Evolutionary conservation across 1,140 invertebrate species (phyloP).

Genomic region (Globodera rostochiensis): DNA sequence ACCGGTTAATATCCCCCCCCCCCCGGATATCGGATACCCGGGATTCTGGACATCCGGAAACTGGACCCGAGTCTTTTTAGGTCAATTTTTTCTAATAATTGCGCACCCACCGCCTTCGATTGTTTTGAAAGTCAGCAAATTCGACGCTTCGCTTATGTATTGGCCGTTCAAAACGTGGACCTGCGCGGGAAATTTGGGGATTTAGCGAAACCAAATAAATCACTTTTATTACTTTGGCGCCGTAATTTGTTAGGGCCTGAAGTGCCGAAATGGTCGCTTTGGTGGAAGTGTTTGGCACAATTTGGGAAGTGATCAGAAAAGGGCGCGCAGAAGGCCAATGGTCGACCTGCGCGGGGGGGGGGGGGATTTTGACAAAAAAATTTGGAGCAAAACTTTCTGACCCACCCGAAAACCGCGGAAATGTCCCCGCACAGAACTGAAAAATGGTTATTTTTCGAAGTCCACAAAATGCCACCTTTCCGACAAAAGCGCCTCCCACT

Average conservation of each 20-base stretch:
- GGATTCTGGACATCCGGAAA: too few species aligned
- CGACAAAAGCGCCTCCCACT: constrained; percentile 48
- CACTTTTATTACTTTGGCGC: background rate
- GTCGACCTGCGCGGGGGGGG: constrained; percentile 34
- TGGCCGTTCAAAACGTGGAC: constrained; percentile 52
- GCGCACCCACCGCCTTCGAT: constrained; percentile 60
- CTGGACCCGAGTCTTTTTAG: too few species aligned
- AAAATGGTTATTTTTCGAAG: background rate
- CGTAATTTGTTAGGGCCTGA: constrained; percentile 53
- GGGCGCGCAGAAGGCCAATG: constrained; percentile 54
- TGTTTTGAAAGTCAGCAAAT: constrained; percentile 54
- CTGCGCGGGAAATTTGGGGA: constrained; percentile 26
- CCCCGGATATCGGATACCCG: too few species aligned
- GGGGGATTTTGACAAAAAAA: background rate
- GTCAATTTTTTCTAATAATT: too few species aligned
- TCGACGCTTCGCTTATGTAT: constrained; percentile 49
- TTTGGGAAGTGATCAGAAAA: constrained; percentile 27
- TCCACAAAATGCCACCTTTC: background rate
- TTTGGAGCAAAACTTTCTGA: background rate
- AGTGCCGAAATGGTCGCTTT: constrained; percentile 32
- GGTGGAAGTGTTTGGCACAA: constrained; percentile 12
- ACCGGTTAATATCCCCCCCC: too few species aligned
- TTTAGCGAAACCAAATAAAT: background rate
- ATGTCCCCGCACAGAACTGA: constrained; percentile 48
- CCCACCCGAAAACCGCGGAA: constrained; percentile 59